Evolutionary conservation across 2,113 vertebrate genomes (phyloP).

Genomic region (Motacilla alba): DNA sequence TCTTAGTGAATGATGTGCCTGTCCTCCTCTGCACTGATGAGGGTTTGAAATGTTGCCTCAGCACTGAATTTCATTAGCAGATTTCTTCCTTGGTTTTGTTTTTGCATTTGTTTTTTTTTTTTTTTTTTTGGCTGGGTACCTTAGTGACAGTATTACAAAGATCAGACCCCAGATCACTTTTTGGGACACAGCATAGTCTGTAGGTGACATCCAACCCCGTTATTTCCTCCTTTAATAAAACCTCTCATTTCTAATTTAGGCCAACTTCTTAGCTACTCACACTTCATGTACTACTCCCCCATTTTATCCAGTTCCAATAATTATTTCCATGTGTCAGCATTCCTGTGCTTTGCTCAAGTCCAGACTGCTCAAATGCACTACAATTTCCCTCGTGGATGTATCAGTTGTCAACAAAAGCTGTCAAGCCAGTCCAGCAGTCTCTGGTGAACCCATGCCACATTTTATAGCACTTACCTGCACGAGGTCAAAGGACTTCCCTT

Average conservation of each 20-base stretch:
- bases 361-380: not conserved
- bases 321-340: not conserved
- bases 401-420: not conserved
- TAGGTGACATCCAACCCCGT: not conserved
- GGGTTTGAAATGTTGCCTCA: not conserved
- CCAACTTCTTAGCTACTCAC: not conserved
- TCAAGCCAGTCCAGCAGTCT: not conserved
- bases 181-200: not conserved
- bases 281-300: not conserved
- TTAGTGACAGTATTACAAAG: not conserved
- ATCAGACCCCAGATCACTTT: not conserved
- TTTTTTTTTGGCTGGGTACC: not conserved
- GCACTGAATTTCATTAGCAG: not conserved
- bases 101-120: too few species aligned
- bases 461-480: slow-evolving; percentile 8
- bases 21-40: not conserved
- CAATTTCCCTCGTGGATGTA: not conserved
- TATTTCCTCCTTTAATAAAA: not conserved
- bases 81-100: not conserved
- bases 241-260: not conserved
- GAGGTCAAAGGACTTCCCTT: not conserved
- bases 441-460: not conserved
- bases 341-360: not conserved
- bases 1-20: not conserved
- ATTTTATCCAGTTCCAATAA: not conserved